Evolutionary conservation across 2,888 invertebrate species (phyloP).

Genomic region (Acleris literana): DNA sequence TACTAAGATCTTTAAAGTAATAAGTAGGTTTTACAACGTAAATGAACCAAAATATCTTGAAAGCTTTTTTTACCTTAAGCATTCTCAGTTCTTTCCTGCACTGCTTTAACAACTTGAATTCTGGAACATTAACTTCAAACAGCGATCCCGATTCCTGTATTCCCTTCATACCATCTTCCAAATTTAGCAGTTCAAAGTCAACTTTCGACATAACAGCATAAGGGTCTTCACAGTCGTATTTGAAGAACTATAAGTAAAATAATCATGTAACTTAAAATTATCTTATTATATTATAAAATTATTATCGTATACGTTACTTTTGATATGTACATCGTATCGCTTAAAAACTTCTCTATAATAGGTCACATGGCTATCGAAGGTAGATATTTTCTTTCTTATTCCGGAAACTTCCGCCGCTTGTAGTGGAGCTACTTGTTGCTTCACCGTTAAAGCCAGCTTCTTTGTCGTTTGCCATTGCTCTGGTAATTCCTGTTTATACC

Average conservation of each 20-base stretch:
- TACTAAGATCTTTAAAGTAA: too few species aligned
- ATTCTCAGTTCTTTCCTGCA: slow-evolving; percentile 95
- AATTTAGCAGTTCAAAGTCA: slow-evolving; percentile 88
- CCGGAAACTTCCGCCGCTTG: slow-evolving; percentile 97
- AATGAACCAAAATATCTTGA: too few species aligned
- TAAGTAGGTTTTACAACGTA: too few species aligned
- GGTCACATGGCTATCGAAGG: slow-evolving; percentile 92
- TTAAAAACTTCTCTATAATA: slow-evolving; percentile 95
- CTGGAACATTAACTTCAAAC: slow-evolving; percentile 97
- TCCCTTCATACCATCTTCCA: slow-evolving; percentile 93
- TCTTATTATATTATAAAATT: neutral
- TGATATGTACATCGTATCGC: slow-evolving; percentile 80
- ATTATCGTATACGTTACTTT: neutral
- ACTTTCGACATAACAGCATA: slow-evolving; percentile 91
- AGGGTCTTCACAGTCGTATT: slow-evolving; percentile 88
- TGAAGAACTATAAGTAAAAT: slow-evolving; percentile 83
- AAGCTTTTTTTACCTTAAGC: slow-evolving; percentile 86
- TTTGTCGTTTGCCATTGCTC: slow-evolving; percentile 98
- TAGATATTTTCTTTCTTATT: slow-evolving; percentile 92
- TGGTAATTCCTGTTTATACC: slow-evolving; percentile 89
- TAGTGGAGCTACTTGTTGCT: slow-evolving; percentile 96
- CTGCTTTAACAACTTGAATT: slow-evolving; percentile 95
- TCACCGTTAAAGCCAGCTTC: slow-evolving; percentile 94
- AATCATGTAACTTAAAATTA: neutral
- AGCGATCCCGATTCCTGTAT: slow-evolving; percentile 95